These are phyloP conservation scores for Hippopotamus amphibius DNA, from an alignment of 2,113 vertebrate genomes.

Conservation along the genomic window DNA sequence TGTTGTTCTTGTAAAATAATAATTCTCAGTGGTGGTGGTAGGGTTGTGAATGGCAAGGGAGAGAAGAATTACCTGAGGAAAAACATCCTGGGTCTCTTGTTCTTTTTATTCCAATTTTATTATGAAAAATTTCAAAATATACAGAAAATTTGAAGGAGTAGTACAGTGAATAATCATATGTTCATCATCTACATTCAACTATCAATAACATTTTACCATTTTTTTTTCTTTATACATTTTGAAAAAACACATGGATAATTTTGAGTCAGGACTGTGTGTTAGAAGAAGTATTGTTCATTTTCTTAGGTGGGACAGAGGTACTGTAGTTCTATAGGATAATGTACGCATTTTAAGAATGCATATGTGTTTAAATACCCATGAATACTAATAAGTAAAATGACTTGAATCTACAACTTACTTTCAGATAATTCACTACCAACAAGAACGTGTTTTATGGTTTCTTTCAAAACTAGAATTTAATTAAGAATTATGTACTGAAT, in stretches of 20 bases:
- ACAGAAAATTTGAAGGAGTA: neutral
- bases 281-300: slow-evolving; percentile 40
- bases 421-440: neutral
- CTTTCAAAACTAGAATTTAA: neutral
- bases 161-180: neutral
- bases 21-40: slow-evolving; percentile 23
- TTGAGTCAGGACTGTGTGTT: slow-evolving; percentile 22
- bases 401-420: neutral
- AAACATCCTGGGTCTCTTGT: neutral
- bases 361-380: neutral
- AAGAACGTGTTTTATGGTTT: neutral
- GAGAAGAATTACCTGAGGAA: neutral
- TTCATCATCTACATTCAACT: neutral
- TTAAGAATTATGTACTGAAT: neutral
- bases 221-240: neutral
- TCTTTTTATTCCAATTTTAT: neutral
- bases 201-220: neutral
- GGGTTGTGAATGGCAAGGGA: neutral
- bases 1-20: slow-evolving; percentile 45
- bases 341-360: neutral
- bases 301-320: neutral
- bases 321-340: neutral
- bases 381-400: neutral
- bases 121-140: neutral
- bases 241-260: neutral